phyloP scores from a whole-genome alignment of 2,797 vertebrate genomes.

The Jordanella pulchra region DNA sequence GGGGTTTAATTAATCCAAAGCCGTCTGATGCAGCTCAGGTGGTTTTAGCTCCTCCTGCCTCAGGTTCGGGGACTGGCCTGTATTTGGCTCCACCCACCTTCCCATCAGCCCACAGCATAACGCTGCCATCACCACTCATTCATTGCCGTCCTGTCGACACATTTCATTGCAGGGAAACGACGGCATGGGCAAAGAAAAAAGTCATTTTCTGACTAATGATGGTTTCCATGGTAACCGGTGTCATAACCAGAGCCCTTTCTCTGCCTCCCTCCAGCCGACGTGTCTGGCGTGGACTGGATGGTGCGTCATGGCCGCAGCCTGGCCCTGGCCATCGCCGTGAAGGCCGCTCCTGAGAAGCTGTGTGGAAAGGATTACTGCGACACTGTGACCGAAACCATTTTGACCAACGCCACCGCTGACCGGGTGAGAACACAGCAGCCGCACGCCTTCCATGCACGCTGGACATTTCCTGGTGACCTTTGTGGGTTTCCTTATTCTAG shows the following conservation, averaged over 20 bases:
- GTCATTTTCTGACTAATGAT: neutral
- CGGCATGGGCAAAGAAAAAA: neutral
- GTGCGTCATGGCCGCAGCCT: slow-evolving; percentile 94
- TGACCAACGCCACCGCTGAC: slow-evolving; percentile 89
- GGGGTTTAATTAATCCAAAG: no score
- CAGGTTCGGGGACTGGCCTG: neutral
- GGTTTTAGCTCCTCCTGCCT: neutral
- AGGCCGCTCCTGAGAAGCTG: slow-evolving; percentile 85
- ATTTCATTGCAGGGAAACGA: neutral
- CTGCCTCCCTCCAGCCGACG: slow-evolving; percentile 79
- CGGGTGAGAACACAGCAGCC: slow-evolving; percentile 79
- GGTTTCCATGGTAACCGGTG: neutral
- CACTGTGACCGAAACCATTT: slow-evolving; percentile 85
- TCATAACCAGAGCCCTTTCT: neutral
- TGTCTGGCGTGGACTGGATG: slow-evolving; percentile 98
- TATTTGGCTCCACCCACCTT: neutral
- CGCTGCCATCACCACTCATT: neutral
- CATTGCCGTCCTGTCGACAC: neutral
- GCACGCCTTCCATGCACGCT: neutral
- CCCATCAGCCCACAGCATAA: neutral
- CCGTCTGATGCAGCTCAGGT: neutral
- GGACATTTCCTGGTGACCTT: neutral
- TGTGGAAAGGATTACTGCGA: slow-evolving; percentile 84
- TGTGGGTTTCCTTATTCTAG: slow-evolving; percentile 46
- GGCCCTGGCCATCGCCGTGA: slow-evolving; percentile 90